Evolutionary conservation across 2,797 vertebrate species (phyloP).

Genomic region (Streptopelia turtur): DNA sequence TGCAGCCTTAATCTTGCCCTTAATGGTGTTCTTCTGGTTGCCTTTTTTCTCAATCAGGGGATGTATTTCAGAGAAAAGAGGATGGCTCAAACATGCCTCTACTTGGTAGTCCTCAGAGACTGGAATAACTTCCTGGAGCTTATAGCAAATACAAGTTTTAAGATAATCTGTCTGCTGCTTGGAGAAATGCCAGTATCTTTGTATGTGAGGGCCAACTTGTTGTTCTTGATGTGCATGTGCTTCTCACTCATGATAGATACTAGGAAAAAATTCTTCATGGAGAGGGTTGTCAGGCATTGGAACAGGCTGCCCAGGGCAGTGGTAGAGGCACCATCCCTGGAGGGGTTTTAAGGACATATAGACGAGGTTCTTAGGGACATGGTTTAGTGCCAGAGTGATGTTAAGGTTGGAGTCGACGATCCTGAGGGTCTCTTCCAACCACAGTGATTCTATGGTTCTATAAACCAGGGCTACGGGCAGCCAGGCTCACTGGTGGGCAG

Average conservation of each 20-base stretch:
- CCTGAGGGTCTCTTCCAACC: no score
- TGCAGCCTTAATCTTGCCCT: neutral
- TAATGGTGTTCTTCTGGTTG: neutral
- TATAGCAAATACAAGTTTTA: neutral
- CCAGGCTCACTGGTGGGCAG: neutral
- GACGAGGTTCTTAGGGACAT: no score
- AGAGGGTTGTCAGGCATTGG: no score
- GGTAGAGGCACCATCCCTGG: no score
- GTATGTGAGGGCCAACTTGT: neutral
- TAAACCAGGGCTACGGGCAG: neutral
- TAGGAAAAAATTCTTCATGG: no score
- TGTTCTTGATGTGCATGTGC: neutral
- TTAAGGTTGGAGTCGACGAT: no score
- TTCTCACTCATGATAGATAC: neutral
- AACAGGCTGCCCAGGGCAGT: no score
- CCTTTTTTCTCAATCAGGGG: neutral
- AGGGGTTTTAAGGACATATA: no score
- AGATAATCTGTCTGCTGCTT: neutral
- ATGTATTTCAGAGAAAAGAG: neutral
- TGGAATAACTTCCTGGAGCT: neutral
- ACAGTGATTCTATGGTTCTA: no score
- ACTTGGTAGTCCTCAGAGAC: neutral
- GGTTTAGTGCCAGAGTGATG: no score
- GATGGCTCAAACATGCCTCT: neutral
- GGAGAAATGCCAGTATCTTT: neutral